Percentiles rank a stretch among this genome's conserved stretches.
Evolutionary conservation across 2,797 vertebrate genomes (phyloP).

Genomic region (Cyclopterus lumpus): DNA sequence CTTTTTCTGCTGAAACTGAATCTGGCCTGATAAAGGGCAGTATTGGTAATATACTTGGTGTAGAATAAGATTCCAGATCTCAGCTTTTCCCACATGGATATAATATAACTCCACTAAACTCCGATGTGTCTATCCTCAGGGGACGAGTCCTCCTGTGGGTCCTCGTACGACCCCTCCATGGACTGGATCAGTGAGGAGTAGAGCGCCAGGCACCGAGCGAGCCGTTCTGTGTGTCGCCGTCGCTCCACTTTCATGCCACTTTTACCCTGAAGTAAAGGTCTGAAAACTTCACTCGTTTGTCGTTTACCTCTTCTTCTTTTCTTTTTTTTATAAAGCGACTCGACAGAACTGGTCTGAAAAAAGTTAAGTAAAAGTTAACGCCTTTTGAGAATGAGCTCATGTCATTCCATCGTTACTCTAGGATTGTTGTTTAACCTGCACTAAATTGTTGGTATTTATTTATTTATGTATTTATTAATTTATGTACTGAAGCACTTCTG

Average conservation of each 20-base stretch:
- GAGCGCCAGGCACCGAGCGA: not conserved
- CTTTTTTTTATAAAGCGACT: not conserved
- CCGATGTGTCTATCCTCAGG: slow-evolving; percentile 41
- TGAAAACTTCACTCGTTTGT: slow-evolving; percentile 18
- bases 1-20: not conserved
- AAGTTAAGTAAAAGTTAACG: not conserved
- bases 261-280: slow-evolving; percentile 9
- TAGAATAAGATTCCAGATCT: not conserved
- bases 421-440: not conserved
- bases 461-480: slow-evolving; percentile 46
- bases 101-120: not conserved
- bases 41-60: not conserved
- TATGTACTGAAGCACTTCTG: slow-evolving; percentile 39
- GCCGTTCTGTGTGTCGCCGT: not conserved
- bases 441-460: not conserved
- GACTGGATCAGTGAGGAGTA: slow-evolving; percentile 92
- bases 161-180: slow-evolving; percentile 84
- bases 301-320: not conserved
- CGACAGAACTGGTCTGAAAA: not conserved
- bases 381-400: not conserved
- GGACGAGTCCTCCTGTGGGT: slow-evolving; percentile 42
- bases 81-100: not conserved
- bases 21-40: not conserved
- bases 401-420: not conserved
- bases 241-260: slow-evolving; percentile 1